A percentile compares a stretch with the other conserved stretches of the same genome.
Evolutionary conservation across 2,888 invertebrate species (phyloP).

Genomic region (Hymenopus coronatus): DNA sequence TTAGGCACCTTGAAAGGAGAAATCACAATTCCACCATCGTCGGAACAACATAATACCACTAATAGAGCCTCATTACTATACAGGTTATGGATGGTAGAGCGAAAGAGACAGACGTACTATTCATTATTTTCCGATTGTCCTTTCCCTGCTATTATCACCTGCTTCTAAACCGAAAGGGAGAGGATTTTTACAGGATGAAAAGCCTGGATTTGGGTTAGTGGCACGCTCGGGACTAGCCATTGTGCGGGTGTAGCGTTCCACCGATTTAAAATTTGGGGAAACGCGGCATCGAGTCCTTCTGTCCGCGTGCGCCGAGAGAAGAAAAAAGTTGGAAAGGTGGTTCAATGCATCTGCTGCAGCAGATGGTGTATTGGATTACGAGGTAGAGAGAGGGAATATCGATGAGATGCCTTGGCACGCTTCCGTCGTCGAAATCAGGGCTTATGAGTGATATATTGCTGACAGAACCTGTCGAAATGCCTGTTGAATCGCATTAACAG

Average conservation of each 20-base stretch:
- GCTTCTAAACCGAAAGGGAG: background rate
- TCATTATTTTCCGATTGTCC: constrained; percentile 5
- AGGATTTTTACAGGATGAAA: constrained; percentile 9
- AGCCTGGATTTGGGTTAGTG: constrained; percentile 14
- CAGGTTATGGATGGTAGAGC: background rate
- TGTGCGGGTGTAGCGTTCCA: background rate
- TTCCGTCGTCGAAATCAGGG: background rate
- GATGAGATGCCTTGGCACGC: background rate
- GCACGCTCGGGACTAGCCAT: background rate
- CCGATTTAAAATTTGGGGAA: background rate
- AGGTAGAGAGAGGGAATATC: background rate
- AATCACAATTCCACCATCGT: background rate
- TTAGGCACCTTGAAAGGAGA: background rate
- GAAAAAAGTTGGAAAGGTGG: background rate
- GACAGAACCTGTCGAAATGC: background rate
- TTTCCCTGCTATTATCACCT: constrained; percentile 8
- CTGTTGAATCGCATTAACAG: no score
- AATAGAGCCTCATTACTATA: background rate
- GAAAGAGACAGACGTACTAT: background rate
- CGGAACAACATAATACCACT: background rate
- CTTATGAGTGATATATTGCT: background rate
- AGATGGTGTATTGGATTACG: background rate
- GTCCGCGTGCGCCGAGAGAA: background rate
- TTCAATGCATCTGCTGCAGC: background rate
- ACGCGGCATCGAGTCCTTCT: background rate